phyloP scores from a whole-genome alignment of 1,140 invertebrate species.

The Leptinotarsa defecta region DNA sequence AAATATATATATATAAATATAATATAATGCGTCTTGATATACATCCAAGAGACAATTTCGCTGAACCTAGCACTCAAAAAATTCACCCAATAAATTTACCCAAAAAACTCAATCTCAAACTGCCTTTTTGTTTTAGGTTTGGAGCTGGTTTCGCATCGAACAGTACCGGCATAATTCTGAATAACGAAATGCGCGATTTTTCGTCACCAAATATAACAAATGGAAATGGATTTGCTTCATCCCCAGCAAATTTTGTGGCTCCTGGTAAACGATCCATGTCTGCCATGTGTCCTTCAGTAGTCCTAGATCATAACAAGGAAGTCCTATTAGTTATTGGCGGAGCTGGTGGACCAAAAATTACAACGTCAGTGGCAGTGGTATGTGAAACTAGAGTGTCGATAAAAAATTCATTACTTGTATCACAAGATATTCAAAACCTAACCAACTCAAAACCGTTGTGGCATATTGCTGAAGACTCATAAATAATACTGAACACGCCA shows the following conservation, averaged over 20 bases:
- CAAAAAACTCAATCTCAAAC: no score
- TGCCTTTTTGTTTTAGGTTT: slow-evolving; percentile 63
- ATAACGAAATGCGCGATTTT: slow-evolving; percentile 97
- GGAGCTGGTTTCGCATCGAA: slow-evolving; percentile 72
- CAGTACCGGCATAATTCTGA: slow-evolving; percentile 88
- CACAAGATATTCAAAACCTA: no score
- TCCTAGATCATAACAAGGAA: slow-evolving; percentile 67
- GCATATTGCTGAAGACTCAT: no score
- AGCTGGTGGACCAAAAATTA: slow-evolving; percentile 89
- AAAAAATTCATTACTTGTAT: no score
- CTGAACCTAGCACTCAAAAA: no score
- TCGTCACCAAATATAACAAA: slow-evolving; percentile 80
- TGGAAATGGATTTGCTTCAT: slow-evolving; percentile 77
- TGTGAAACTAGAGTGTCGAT: slow-evolving; percentile 42
- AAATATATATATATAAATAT: no score
- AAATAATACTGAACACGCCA: no score
- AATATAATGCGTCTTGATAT: no score
- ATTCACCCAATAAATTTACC: no score
- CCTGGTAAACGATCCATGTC: slow-evolving; percentile 84
- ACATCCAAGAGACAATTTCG: no score
- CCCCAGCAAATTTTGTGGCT: slow-evolving; percentile 78
- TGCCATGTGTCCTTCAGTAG: slow-evolving; percentile 86
- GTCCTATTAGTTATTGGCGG: slow-evolving; percentile 76
- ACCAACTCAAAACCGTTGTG: no score
- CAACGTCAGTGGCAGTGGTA: slow-evolving; percentile 76